Conservation (phyloP, 2,888 invertebrate genomes). For the Amaurobius ferox region DNA sequence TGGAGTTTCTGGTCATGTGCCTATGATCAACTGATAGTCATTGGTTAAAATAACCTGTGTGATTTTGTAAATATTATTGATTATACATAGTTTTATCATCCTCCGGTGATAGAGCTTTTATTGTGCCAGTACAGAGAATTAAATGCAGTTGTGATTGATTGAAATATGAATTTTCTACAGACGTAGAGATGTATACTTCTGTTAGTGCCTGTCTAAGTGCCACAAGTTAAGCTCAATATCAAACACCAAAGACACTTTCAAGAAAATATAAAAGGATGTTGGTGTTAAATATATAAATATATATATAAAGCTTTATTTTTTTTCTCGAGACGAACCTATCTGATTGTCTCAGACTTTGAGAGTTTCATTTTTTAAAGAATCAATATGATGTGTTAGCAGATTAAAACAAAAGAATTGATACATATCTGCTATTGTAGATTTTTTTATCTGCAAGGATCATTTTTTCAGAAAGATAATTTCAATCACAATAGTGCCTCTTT, state of each 20-base stretch:
- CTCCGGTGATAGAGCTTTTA: conserved; percentile 64
- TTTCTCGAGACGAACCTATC: conserved; percentile 57
- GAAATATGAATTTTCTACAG: conserved; percentile 45
- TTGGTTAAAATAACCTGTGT: conserved; percentile 44
- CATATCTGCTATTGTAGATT: conserved; percentile 65
- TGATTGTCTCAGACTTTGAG: conserved; percentile 32
- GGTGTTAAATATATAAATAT: conserved; percentile 49
- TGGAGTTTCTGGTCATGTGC: conserved; percentile 49
- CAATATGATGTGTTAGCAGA: conserved; percentile 56
- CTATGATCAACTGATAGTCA: conserved; percentile 68
- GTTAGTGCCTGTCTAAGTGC: conserved; percentile 71
- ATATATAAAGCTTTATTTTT: conserved; percentile 57
- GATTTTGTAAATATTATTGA: conserved; percentile 60
- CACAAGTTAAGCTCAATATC: conserved; percentile 69
- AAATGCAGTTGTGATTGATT: conserved; percentile 46
- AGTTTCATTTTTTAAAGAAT: conserved; percentile 40
- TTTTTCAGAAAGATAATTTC: conserved; percentile 53
- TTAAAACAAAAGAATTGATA: conserved; percentile 38
- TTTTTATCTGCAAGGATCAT: conserved; percentile 49
- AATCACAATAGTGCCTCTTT: conserved; percentile 69
- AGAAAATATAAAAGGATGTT: conserved; percentile 30
- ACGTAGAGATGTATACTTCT: conserved; percentile 36
- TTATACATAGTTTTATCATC: conserved; percentile 64
- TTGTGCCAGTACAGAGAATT: conserved; percentile 70
- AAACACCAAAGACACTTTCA: conserved; percentile 66